Evolutionary conservation across 2,797 vertebrate genomes (phyloP).

Genomic region (Anas capensis): DNA sequence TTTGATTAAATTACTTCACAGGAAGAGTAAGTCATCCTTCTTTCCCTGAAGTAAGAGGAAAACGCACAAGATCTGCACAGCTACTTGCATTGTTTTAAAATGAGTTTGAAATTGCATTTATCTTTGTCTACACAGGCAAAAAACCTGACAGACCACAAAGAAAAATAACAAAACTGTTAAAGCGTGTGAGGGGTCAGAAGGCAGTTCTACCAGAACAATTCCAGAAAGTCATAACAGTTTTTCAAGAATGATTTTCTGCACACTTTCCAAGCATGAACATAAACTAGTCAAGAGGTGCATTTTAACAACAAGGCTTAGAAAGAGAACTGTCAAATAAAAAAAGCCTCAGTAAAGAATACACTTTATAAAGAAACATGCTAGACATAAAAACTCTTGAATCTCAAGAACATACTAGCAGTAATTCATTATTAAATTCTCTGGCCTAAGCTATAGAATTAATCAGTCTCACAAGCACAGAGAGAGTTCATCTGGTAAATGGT

Average conservation of each 20-base stretch:
- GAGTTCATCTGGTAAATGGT: neutral
- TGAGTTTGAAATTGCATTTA: neutral
- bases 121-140: neutral
- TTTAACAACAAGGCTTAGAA: neutral
- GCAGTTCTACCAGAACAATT: neutral
- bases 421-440: neutral
- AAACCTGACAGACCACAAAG: neutral
- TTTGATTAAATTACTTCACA: neutral
- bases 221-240: neutral
- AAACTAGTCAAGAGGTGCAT: neutral
- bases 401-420: neutral
- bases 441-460: neutral
- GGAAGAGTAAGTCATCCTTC: neutral
- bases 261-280: neutral
- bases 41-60: neutral
- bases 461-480: rapidly evolving
- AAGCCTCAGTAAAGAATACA: neutral
- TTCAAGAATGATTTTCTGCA: neutral
- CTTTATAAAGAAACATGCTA: neutral
- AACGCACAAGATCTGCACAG: neutral
- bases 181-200: rapidly evolving
- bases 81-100: neutral
- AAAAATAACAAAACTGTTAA: neutral
- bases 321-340: neutral
- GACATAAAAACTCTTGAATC: neutral